Conservation (phyloP, 2,797 vertebrate genomes). For the Malurus leucopterus region DNA sequence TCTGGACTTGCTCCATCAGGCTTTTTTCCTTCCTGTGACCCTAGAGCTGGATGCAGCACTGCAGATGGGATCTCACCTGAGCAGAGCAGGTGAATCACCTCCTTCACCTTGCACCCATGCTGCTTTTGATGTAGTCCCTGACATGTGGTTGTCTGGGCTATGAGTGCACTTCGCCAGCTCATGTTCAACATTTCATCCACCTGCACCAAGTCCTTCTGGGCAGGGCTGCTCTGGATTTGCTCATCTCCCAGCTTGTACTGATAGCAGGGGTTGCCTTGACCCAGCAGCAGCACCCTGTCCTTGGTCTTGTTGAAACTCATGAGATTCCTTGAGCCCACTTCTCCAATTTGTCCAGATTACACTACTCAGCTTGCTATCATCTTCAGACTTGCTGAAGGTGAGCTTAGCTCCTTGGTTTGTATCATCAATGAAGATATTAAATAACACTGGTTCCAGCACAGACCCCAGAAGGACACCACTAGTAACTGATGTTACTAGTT, state of each 20-base stretch:
- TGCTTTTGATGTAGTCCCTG: not conserved
- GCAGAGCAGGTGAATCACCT: not conserved
- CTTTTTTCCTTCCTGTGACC: not conserved
- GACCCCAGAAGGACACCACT: not conserved
- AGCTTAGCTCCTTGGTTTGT: not conserved
- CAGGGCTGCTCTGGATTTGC: not conserved
- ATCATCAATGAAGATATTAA: not conserved
- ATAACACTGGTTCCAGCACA: not conserved
- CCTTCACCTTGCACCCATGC: accelerated
- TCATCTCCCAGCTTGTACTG: not conserved
- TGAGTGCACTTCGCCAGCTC: not conserved
- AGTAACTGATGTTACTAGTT: not conserved
- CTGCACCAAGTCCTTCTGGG: not conserved
- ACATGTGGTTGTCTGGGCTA: not conserved
- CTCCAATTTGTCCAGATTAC: not conserved
- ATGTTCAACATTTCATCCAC: not conserved
- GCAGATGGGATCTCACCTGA: not conserved
- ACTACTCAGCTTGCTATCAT: not conserved
- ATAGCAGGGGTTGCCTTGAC: not conserved
- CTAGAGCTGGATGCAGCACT: not conserved
- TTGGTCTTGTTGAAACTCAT: not conserved
- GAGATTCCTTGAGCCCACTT: not conserved
- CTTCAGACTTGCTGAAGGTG: not conserved
- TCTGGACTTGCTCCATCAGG: not conserved
- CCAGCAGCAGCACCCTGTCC: not conserved